phyloP scores from a whole-genome alignment of 2,113 vertebrate species.

The Hepsetus odoe region DNA sequence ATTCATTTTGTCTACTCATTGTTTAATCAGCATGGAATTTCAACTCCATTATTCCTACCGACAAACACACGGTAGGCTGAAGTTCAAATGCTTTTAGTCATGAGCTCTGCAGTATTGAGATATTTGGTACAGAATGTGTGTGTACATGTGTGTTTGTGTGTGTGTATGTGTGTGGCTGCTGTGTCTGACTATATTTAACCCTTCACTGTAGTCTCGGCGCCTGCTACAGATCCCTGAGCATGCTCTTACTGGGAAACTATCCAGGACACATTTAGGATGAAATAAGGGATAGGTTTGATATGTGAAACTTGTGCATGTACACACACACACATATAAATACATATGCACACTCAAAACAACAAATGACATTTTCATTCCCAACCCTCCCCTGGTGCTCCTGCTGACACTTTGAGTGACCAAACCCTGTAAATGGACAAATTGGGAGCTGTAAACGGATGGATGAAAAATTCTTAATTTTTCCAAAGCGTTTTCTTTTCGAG shows the following conservation, averaged over 20 bases:
- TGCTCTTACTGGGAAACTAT: constrained; percentile 51
- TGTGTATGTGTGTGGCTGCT: not conserved
- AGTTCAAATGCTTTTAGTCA: constrained; percentile 19
- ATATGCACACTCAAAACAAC: constrained; percentile 1
- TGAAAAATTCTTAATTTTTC: not conserved
- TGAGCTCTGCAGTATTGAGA: constrained; percentile 28
- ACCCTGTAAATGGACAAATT: not conserved
- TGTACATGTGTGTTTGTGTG: constrained; percentile 2
- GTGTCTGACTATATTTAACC: constrained; percentile 51
- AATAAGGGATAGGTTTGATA: constrained; percentile 53
- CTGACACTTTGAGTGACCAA: not conserved
- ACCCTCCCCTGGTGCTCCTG: not conserved
- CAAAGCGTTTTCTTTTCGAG: not conserved
- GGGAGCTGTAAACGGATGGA: not conserved
- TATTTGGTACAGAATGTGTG: constrained; percentile 36
- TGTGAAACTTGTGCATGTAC: constrained; percentile 32
- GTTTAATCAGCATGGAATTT: constrained; percentile 52
- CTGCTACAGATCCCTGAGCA: constrained; percentile 43
- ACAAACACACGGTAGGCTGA: constrained; percentile 12
- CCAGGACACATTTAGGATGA: constrained; percentile 53
- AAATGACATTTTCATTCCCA: constrained; percentile 20
- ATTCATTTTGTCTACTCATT: constrained; percentile 42
- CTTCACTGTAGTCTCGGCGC: constrained; percentile 44
- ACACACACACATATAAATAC: not conserved
- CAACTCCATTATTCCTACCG: not conserved